phyloP scores from a whole-genome alignment of 2,113 vertebrate genomes.

The Penelope pileata region DNA sequence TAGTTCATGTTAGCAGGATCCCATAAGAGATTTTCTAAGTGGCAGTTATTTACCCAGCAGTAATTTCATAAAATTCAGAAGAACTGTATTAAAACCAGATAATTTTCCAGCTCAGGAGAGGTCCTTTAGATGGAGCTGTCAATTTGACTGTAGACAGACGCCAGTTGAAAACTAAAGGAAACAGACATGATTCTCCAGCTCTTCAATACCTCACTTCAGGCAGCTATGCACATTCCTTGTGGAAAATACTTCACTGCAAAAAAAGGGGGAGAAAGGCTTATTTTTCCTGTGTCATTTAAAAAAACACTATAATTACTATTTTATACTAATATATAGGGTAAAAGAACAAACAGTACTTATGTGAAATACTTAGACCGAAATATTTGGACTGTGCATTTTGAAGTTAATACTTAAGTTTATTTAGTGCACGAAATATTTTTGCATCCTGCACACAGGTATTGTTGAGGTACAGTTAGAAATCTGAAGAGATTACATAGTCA shows the following conservation, averaged over 20 bases:
- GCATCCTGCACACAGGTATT: background rate
- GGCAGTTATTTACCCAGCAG: background rate
- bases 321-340: background rate
- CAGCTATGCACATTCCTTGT: background rate
- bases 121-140: slow-evolving; percentile 19
- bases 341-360: background rate
- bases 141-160: background rate
- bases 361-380: background rate
- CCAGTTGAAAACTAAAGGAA: slow-evolving; percentile 8
- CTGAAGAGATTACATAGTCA: background rate
- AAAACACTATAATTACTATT: background rate
- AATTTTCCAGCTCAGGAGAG: slow-evolving; percentile 16
- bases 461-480: background rate
- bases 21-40: background rate
- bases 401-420: background rate
- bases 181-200: background rate
- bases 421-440: background rate
- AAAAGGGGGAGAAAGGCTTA: background rate
- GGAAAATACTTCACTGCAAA: background rate
- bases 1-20: background rate
- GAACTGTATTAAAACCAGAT: slow-evolving; percentile 29
- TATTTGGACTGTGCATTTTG: background rate
- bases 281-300: background rate
- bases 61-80: slow-evolving; percentile 17
- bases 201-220: background rate